Percentiles rank a stretch among this genome's conserved stretches.
phyloP scores from a whole-genome alignment of 2,113 vertebrate genomes.

The Ctenomys sociabilis region DNA sequence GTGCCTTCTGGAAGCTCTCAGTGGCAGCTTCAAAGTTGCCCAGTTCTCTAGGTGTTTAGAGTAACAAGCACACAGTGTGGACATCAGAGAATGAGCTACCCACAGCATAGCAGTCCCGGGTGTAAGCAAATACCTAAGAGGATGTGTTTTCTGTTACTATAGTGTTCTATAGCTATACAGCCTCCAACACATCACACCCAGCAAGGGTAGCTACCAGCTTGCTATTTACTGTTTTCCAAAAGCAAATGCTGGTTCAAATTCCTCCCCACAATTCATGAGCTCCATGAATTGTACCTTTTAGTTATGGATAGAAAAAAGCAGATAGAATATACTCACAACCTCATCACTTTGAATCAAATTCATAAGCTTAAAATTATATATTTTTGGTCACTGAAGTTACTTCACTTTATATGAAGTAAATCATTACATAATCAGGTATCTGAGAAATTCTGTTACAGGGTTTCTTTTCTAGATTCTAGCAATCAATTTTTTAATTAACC shows the following conservation, averaged over 20 bases:
- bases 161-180: not conserved
- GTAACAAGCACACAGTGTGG: conserved; percentile 19
- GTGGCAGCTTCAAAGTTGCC: conserved; percentile 97
- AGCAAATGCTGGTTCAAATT: not conserved
- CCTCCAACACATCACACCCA: not conserved
- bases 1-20: conserved; percentile 97
- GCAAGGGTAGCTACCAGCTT: not conserved
- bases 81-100: not conserved
- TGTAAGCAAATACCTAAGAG: fast-evolving
- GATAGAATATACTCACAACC: not conserved
- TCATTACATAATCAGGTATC: not conserved
- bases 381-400: not conserved
- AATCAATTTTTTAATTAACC: not conserved
- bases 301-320: not conserved
- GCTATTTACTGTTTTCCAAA: not conserved
- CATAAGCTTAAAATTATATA: not conserved
- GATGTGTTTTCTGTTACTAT: not conserved
- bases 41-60: conserved; percentile 89
- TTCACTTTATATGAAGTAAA: conserved; percentile 6
- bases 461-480: not conserved
- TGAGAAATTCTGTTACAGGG: not conserved
- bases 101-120: not conserved
- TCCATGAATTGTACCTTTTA: not conserved
- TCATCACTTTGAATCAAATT: not conserved
- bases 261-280: not conserved